These are phyloP conservation scores for Neogale vison DNA, from an alignment of 2,113 vertebrate genomes.

Conservation along the genomic window DNA sequence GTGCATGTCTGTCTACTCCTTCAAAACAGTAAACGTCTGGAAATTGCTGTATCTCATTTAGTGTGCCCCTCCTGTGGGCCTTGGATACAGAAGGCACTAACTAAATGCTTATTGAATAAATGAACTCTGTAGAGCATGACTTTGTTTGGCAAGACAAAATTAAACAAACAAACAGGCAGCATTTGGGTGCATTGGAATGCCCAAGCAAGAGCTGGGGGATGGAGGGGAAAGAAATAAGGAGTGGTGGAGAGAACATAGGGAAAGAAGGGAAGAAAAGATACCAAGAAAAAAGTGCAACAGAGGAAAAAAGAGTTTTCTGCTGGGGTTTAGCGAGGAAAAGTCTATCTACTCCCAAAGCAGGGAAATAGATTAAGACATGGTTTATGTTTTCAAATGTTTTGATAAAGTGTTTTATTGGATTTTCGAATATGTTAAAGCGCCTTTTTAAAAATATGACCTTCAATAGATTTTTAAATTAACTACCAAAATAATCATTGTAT, in stretches of 20 bases:
- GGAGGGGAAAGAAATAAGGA: neutral
- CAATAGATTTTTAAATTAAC: neutral
- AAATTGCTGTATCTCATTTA: neutral
- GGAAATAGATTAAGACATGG: neutral
- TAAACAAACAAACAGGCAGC: neutral
- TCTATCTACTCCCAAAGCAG: neutral
- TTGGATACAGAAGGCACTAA: neutral
- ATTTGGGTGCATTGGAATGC: rapidly evolving
- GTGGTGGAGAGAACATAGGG: neutral
- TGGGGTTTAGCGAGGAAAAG: neutral
- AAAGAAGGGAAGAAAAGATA: neutral
- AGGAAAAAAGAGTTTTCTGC: neutral
- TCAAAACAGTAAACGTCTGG: neutral
- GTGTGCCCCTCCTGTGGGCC: neutral
- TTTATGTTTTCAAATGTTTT: neutral
- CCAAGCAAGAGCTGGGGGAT: neutral
- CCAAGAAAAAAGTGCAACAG: neutral
- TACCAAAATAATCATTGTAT: neutral
- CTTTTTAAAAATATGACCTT: neutral
- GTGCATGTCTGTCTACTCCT: neutral
- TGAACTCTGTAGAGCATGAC: neutral
- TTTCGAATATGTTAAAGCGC: neutral
- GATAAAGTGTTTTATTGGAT: neutral
- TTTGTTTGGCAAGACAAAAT: neutral
- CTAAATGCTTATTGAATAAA: neutral